These are phyloP conservation scores for Podarcis raffonei DNA, from an alignment of 2,113 vertebrate species.

Conservation along the genomic window DNA sequence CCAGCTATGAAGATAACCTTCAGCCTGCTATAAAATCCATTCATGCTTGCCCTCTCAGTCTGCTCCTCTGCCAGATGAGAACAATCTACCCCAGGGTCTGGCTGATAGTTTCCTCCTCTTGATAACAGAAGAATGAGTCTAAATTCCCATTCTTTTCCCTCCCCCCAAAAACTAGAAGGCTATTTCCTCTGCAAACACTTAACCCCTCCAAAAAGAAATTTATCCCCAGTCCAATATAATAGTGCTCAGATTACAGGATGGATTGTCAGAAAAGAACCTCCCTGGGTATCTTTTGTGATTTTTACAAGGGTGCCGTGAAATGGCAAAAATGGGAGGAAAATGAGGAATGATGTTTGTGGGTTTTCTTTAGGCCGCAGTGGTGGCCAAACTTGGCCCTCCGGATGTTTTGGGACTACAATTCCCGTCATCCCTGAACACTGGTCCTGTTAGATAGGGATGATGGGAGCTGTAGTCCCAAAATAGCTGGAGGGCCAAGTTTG, in stretches of 20 bases:
- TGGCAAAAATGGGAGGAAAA: neutral
- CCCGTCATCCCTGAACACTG: too few species aligned
- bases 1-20: slow-evolving; percentile 9
- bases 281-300: neutral
- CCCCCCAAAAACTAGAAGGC: neutral
- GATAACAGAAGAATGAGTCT: neutral
- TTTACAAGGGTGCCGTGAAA: too few species aligned
- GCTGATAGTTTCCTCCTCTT: neutral
- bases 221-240: neutral
- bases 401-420: too few species aligned
- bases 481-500: too few species aligned
- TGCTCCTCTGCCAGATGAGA: neutral
- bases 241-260: neutral
- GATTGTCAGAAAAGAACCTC: neutral
- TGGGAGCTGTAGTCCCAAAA: too few species aligned
- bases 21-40: neutral
- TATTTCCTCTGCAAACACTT: neutral
- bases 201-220: neutral
- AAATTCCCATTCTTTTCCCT: neutral
- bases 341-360: neutral
- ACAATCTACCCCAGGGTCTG: neutral
- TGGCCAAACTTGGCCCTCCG: too few species aligned
- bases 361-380: neutral
- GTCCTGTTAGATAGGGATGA: too few species aligned
- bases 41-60: neutral